Evolutionary conservation across 2,888 invertebrate genomes (phyloP).

Genomic region (Agrotis exclamationis): DNA sequence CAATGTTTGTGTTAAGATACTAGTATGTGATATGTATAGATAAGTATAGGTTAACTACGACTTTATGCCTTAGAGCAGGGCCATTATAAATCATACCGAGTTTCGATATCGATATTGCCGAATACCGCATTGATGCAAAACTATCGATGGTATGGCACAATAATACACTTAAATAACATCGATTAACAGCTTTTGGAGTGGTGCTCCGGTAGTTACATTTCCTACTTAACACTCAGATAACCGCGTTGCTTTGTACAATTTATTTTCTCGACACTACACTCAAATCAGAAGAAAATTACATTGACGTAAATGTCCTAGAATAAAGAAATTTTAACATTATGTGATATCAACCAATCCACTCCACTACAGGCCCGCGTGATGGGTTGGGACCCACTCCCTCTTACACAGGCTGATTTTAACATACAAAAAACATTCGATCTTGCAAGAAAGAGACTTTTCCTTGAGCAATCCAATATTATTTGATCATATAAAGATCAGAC

Average conservation of each 20-base stretch:
- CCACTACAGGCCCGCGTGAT: too few relatives aligned
- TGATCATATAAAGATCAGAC: not conserved
- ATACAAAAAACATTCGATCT: too few relatives aligned
- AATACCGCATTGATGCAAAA: conserved; percentile 25
- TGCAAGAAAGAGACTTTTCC: not conserved
- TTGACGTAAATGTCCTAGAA: too few relatives aligned
- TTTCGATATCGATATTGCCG: conserved; percentile 43
- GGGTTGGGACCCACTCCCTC: too few relatives aligned
- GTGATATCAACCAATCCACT: not conserved
- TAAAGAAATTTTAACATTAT: not conserved
- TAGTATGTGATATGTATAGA: not conserved
- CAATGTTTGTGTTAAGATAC: not conserved
- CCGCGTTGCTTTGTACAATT: not conserved
- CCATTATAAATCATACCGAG: conserved; percentile 39
- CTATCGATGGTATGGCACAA: not conserved
- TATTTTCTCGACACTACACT: not conserved
- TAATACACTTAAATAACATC: not conserved
- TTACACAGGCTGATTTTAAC: too few relatives aligned
- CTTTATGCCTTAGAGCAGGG: conserved; percentile 4
- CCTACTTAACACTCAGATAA: not conserved
- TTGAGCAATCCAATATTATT: conserved; percentile 2
- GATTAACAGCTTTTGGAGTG: not conserved
- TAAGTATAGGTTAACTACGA: not conserved
- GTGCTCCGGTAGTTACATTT: not conserved
- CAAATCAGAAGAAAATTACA: too few relatives aligned